These are phyloP conservation scores for Lamellibrachia columna DNA, from an alignment of 2,888 invertebrate species.

Conservation along the genomic window DNA sequence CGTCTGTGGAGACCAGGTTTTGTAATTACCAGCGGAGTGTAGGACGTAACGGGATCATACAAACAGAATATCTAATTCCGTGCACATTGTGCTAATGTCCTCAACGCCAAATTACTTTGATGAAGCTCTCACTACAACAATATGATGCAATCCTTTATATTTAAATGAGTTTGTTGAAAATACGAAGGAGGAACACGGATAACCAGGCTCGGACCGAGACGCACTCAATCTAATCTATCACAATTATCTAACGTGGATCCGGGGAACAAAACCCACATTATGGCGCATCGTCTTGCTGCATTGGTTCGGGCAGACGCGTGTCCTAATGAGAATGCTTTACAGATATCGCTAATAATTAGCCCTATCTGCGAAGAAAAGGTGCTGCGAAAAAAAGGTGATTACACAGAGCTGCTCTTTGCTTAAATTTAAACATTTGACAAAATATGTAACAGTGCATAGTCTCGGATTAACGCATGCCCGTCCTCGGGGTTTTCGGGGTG, in stretches of 20 bases:
- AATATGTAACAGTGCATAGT: background rate
- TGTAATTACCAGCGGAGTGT: background rate
- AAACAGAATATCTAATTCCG: background rate
- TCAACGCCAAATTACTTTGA: background rate
- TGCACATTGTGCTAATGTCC: background rate
- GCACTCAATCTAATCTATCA: background rate
- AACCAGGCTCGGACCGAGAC: background rate
- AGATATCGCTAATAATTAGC: background rate
- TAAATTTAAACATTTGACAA: background rate
- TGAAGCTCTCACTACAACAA: background rate
- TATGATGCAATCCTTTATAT: background rate
- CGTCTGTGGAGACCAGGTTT: background rate
- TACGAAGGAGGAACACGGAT: background rate
- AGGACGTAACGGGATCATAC: background rate
- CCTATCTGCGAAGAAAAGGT: background rate
- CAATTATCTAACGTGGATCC: background rate
- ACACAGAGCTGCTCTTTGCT: background rate
- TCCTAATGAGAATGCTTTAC: background rate
- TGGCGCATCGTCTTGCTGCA: background rate
- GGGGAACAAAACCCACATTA: background rate
- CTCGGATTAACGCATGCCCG: background rate
- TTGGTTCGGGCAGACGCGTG: background rate
- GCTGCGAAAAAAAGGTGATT: background rate
- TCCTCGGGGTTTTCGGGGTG: too few relatives aligned
- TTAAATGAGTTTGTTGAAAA: background rate